Conservation (phyloP, 2,113 vertebrate genomes). For the Hyperopisus bebe region DNA sequence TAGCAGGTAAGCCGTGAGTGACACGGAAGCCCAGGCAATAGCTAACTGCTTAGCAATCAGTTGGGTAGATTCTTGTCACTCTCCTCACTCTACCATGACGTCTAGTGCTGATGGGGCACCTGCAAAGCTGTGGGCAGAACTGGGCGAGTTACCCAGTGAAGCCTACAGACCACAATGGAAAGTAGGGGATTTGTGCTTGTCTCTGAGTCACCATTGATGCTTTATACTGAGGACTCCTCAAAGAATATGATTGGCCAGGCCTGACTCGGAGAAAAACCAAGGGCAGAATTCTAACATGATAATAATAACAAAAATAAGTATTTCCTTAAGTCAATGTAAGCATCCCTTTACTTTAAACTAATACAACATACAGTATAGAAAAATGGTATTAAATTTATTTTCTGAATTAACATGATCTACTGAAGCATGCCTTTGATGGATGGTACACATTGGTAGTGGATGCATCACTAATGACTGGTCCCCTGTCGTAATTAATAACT, state of each 20-base stretch:
- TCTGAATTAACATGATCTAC: not conserved
- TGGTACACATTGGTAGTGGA: not conserved
- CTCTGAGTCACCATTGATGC: not conserved
- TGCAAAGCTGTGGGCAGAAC: not conserved
- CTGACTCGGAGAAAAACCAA: not conserved
- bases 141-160: not conserved
- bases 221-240: not conserved
- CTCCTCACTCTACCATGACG: not conserved
- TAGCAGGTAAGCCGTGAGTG: not conserved
- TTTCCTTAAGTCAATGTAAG: not conserved
- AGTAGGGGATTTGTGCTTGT: not conserved
- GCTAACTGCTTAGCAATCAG: not conserved
- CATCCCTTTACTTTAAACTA: not conserved
- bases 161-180: not conserved
- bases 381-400: not conserved
- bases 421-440: not conserved
- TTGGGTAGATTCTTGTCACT: not conserved
- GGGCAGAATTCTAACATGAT: not conserved
- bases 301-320: not conserved
- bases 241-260: not conserved
- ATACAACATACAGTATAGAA: not conserved
- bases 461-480: not conserved
- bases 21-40: not conserved
- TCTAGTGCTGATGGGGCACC: not conserved
- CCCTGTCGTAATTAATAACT: not conserved